Evolutionary conservation across 2,113 vertebrate species (phyloP).

Genomic region (Phocoena phocoena): DNA sequence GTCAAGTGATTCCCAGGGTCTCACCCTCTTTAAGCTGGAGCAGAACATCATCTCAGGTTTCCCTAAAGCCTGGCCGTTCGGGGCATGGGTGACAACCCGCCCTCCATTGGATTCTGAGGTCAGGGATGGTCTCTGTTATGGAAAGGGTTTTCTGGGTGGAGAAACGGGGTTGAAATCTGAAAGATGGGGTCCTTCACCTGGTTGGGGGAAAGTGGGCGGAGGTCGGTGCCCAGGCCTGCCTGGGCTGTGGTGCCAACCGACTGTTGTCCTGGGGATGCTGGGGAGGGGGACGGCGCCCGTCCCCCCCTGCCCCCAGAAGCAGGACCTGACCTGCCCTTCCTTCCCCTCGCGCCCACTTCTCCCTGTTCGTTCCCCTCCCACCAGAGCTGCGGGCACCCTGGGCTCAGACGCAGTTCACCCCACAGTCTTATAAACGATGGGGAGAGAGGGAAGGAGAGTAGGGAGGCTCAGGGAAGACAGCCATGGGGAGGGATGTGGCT

Average conservation of each 20-base stretch:
- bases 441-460: not conserved
- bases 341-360: rapidly evolving
- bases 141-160: not conserved
- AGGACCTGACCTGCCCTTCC: too few species aligned
- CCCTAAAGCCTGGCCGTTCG: not conserved
- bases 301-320: too few species aligned
- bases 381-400: not conserved
- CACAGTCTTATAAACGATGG: not conserved
- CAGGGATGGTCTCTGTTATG: not conserved
- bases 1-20: not conserved
- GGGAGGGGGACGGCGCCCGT: not conserved
- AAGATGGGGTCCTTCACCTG: not conserved
- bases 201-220: too few species aligned
- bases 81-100: not conserved
- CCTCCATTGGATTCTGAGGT: not conserved
- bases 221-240: rapidly evolving
- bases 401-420: too few species aligned
- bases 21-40: not conserved
- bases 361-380: not conserved
- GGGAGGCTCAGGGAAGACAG: not conserved
- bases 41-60: not conserved
- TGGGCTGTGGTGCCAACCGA: not conserved
- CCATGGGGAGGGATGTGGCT: rapidly evolving
- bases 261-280: too few species aligned
- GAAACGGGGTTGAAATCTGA: not conserved